A percentile compares a stretch with the other conserved stretches of the same genome.
Evolutionary conservation across 1,140 invertebrate genomes (phyloP).

Genomic region (Drosophila tristis): DNA sequence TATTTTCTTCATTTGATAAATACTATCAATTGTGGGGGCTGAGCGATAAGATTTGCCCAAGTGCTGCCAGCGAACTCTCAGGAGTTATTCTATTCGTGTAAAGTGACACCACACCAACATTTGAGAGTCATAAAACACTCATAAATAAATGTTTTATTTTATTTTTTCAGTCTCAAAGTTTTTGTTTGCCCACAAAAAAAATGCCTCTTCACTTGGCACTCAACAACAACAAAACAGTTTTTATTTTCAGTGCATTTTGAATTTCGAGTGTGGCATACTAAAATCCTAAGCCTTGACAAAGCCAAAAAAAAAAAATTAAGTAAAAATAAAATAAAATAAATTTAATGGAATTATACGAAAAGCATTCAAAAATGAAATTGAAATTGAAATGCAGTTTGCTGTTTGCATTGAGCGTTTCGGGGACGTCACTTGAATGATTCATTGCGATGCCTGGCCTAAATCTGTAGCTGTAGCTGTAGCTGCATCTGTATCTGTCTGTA

Average conservation of each 20-base stretch:
- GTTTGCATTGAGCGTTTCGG: slow-evolving; percentile 39
- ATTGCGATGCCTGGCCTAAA: slow-evolving; percentile 21
- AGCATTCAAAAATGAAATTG: slow-evolving; percentile 35
- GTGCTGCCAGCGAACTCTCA: not conserved
- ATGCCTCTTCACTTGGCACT: slow-evolving; percentile 5
- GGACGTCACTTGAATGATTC: slow-evolving; percentile 31
- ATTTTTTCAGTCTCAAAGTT: not conserved
- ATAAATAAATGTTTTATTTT: slow-evolving; percentile 14
- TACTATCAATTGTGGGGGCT: slow-evolving; percentile 4
- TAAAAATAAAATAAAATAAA: slow-evolving; percentile 6
- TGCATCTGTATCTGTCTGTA: not conserved
- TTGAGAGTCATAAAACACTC: slow-evolving; percentile 1
- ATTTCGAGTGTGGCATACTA: slow-evolving; percentile 39
- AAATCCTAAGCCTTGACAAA: slow-evolving; percentile 43
- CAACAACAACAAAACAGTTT: not conserved
- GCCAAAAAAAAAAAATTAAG: slow-evolving; percentile 46
- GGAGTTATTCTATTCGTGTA: not conserved
- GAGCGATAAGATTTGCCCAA: slow-evolving; percentile 8
- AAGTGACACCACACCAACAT: slow-evolving; percentile 9
- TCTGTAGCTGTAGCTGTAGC: slow-evolving; percentile 5
- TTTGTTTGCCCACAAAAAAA: slow-evolving; percentile 6
- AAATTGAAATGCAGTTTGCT: slow-evolving; percentile 52
- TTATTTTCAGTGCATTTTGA: slow-evolving; percentile 27
- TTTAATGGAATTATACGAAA: slow-evolving; percentile 2
- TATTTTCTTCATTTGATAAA: slow-evolving; percentile 20